These are phyloP conservation scores for Parauchenoglanis punctatus DNA, from an alignment of 2,797 vertebrate genomes.

Conservation along the genomic window DNA sequence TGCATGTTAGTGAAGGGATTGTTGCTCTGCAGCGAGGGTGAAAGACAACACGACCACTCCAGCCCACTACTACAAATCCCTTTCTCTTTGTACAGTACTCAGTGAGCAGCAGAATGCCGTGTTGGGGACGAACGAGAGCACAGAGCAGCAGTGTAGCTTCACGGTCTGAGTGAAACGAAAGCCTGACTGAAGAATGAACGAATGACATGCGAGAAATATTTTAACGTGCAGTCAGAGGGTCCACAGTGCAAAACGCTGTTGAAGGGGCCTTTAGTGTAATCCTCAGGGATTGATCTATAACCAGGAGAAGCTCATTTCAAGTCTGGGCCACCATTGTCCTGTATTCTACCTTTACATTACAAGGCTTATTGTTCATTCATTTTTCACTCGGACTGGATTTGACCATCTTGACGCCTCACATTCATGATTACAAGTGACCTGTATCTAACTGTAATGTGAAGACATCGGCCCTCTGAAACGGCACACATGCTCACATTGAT, in stretches of 20 bases:
- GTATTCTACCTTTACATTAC: background rate
- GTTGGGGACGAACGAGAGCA: background rate
- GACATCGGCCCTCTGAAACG: no score
- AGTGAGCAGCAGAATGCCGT: slow-evolving; percentile 9
- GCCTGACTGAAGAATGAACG: background rate
- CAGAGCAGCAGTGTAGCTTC: background rate
- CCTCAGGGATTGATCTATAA: background rate
- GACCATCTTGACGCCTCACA: no score
- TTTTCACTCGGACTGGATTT: no score
- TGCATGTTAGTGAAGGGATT: slow-evolving; percentile 40
- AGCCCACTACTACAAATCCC: slow-evolving; percentile 15
- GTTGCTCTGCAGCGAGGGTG: slow-evolving; percentile 31
- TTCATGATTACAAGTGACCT: no score
- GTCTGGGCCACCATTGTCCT: background rate
- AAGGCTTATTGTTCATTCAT: no score
- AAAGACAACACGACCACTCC: slow-evolving; percentile 44
- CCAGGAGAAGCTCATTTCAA: background rate
- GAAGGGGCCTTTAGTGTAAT: background rate
- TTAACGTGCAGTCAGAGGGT: background rate
- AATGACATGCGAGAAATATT: background rate
- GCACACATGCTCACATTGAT: no score
- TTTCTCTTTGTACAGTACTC: slow-evolving; percentile 3
- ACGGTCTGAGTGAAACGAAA: background rate
- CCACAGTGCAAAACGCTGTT: no score
- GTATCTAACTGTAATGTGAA: no score